A percentile compares a stretch with the other conserved stretches of the same genome.
Evolutionary conservation across 2,888 invertebrate genomes (phyloP).

Genomic region (Lasius fuliginosus): DNA sequence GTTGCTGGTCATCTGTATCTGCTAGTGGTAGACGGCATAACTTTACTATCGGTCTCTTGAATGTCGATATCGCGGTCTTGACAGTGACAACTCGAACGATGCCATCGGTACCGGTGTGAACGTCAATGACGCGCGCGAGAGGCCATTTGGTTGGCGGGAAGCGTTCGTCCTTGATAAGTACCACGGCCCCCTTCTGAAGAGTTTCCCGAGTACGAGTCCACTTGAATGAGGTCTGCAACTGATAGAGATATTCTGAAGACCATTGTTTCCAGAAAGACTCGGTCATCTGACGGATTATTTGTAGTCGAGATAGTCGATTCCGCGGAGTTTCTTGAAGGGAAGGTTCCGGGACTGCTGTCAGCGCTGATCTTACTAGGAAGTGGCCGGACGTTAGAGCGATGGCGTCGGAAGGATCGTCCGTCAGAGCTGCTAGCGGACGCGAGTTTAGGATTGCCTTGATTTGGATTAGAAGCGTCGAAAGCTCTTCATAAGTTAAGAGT

Average conservation of each 20-base stretch:
- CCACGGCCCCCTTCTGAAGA: too few relatives aligned
- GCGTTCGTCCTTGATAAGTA: not conserved
- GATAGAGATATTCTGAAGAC: not conserved
- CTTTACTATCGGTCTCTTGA: not conserved
- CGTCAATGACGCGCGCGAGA: not conserved
- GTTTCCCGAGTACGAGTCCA: too few relatives aligned
- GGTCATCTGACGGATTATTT: not conserved
- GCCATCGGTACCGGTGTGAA: not conserved
- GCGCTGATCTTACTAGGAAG: not conserved
- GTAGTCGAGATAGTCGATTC: not conserved
- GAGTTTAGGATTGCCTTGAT: not conserved
- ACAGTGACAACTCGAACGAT: not conserved
- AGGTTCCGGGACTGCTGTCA: not conserved
- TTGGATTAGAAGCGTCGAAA: not conserved
- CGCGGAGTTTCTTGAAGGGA: not conserved
- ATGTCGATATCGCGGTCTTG: not conserved
- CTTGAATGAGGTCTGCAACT: not conserved
- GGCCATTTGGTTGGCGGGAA: not conserved
- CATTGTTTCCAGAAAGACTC: not conserved
- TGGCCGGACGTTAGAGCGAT: not conserved
- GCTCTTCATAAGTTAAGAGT: not conserved
- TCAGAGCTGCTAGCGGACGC: not conserved
- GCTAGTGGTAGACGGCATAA: not conserved
- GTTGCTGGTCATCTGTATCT: too few relatives aligned
- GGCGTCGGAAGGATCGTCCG: not conserved